Conservation (phyloP, 2,113 vertebrate species). For the Phyllostomus discolor region DNA sequence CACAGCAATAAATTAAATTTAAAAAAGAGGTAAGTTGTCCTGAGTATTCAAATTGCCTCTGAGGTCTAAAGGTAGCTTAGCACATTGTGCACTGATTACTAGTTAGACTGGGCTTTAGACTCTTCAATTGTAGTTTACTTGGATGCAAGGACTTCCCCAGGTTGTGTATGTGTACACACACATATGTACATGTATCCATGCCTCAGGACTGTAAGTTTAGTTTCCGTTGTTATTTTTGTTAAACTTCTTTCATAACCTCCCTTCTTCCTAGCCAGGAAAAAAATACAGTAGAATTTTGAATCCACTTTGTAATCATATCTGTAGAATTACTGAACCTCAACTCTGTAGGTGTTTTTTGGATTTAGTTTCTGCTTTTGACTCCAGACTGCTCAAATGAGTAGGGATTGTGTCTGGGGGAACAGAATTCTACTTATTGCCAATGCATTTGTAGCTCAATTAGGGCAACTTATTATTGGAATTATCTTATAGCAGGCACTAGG, state of each 20-base stretch:
- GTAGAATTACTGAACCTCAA: constrained; percentile 44
- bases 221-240: neutral
- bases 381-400: constrained; percentile 29
- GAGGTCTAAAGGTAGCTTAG: neutral
- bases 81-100: neutral
- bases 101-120: neutral
- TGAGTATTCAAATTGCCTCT: neutral
- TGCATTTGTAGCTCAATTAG: constrained; percentile 16
- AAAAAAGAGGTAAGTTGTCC: neutral
- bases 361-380: constrained; percentile 50
- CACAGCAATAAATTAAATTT: neutral
- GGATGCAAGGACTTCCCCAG: neutral
- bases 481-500: neutral
- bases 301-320: constrained; percentile 41
- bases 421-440: neutral
- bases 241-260: neutral
- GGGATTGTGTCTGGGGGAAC: constrained; percentile 10
- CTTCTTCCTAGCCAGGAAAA: constrained; percentile 16
- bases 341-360: constrained; percentile 49
- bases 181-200: neutral
- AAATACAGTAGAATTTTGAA: neutral
- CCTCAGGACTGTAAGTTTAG: neutral
- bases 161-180: neutral
- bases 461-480: neutral
- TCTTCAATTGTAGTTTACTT: neutral